Percentiles rank a stretch among this genome's conserved stretches.
These are phyloP conservation scores for Cyprinodon brontotheroides DNA, from an alignment of 2,113 vertebrate species.

Conservation along the genomic window DNA sequence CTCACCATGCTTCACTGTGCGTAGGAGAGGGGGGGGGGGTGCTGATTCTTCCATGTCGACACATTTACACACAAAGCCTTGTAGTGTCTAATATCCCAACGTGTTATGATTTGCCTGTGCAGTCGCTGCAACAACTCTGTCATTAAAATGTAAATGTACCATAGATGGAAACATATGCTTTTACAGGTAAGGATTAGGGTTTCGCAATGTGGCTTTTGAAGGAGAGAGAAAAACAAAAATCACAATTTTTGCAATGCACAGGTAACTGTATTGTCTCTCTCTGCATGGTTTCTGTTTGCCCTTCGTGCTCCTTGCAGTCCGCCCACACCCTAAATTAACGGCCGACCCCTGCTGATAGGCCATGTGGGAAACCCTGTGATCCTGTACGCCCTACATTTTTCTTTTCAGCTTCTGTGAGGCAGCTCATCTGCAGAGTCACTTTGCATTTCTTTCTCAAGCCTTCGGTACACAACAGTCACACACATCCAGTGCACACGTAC, in stretches of 20 bases:
- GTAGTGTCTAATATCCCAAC: conserved; percentile 5
- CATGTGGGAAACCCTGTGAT: conserved; percentile 44
- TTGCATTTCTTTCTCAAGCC: conserved; percentile 23
- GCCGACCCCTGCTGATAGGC: conserved; percentile 48
- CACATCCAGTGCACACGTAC: background rate
- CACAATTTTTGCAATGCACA: conserved; percentile 28
- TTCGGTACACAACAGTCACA: conserved; percentile 21
- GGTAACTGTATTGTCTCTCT: conserved; percentile 44
- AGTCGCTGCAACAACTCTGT: conserved; percentile 15
- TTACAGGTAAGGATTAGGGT: conserved; percentile 21
- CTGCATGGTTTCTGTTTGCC: conserved; percentile 46
- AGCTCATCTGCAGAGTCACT: conserved; percentile 28
- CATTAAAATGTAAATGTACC: conserved; percentile 50
- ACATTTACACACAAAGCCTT: conserved; percentile 51
- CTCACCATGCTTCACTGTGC: conserved; percentile 34
- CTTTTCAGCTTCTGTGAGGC: conserved; percentile 6
- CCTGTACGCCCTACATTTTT: conserved; percentile 46
- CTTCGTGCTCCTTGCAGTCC: conserved; percentile 47
- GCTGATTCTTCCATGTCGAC: conserved; percentile 15
- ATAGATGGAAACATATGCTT: conserved; percentile 16
- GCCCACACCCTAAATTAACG: conserved; percentile 61
- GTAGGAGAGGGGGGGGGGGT: conserved; percentile 9
- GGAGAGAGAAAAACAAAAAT: conserved; percentile 34
- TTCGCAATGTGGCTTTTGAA: conserved; percentile 10
- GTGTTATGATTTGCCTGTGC: conserved; percentile 34